phyloP scores from a whole-genome alignment of 2,113 vertebrate genomes.

The Zosterops borbonicus region DNA sequence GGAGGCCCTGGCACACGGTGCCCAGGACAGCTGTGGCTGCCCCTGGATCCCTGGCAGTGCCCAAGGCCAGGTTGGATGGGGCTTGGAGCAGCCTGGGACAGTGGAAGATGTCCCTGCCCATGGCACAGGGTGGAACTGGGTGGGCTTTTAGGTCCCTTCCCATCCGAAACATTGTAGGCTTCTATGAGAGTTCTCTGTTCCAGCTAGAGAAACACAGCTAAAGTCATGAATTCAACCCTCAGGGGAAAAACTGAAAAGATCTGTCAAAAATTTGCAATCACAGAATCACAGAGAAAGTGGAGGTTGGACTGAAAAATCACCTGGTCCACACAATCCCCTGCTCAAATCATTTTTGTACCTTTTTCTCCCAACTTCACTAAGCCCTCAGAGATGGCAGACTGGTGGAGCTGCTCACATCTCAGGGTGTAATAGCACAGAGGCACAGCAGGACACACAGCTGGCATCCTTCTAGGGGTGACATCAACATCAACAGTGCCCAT shows the following conservation, averaged over 20 bases:
- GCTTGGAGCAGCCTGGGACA: rapidly evolving
- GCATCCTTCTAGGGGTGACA: neutral
- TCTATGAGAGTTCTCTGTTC: neutral
- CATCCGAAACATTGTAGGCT: neutral
- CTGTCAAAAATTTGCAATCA: neutral
- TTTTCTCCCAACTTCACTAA: neutral
- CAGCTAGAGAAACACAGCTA: neutral
- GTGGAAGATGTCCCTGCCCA: neutral
- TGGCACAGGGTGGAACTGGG: neutral
- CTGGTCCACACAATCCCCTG: neutral
- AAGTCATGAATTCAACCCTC: neutral
- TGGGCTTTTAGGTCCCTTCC: neutral
- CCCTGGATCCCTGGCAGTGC: neutral
- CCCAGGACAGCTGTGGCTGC: neutral
- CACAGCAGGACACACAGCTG: neutral
- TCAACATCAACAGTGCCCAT: neutral
- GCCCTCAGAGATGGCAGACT: neutral
- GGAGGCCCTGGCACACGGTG: rapidly evolving
- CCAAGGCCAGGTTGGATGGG: rapidly evolving
- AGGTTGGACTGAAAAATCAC: neutral
- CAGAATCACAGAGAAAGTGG: neutral
- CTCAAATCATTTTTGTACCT: neutral
- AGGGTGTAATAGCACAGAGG: neutral
- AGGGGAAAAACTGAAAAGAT: neutral
- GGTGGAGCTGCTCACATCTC: neutral